Conservation (phyloP, 2,888 invertebrate genomes). For the Lycia hirtaria region DNA sequence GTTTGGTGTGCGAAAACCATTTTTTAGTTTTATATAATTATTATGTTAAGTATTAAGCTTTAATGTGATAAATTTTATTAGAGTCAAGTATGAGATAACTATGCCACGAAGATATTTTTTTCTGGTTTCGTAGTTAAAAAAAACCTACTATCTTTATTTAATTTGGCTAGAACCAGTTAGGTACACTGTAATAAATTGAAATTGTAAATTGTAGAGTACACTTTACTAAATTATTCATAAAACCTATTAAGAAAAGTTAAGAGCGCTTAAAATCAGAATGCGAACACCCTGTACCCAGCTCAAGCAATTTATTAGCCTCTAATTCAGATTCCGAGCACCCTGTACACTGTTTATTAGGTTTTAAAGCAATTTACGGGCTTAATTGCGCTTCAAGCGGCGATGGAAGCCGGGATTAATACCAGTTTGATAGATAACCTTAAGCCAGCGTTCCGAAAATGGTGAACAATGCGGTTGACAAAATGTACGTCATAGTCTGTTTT, state of each 20-base stretch:
- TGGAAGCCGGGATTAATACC: conserved; percentile 10
- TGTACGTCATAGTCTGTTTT: too few relatives aligned
- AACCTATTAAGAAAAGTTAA: conserved; percentile 11
- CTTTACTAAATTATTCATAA: neutral
- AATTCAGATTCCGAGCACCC: conserved; percentile 18
- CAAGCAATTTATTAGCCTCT: conserved; percentile 31
- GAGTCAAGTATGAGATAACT: too few relatives aligned
- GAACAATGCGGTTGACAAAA: too few relatives aligned
- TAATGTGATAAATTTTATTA: too few relatives aligned
- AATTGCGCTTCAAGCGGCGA: conserved; percentile 44
- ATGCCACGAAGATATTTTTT: too few relatives aligned
- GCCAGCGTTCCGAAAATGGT: neutral
- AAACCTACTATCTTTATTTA: too few relatives aligned
- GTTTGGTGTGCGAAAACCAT: too few relatives aligned
- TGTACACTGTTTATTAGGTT: conserved; percentile 52
- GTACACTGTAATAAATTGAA: too few relatives aligned
- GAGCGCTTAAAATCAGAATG: conserved; percentile 9
- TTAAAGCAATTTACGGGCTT: conserved; percentile 57
- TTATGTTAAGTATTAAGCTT: too few relatives aligned
- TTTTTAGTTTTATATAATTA: too few relatives aligned
- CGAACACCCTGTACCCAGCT: conserved; percentile 11
- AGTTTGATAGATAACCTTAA: conserved; percentile 10
- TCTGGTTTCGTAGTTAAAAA: too few relatives aligned
- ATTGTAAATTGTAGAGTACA: neutral
- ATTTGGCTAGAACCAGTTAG: too few relatives aligned